Base-by-base conservation (phyloP, 2,888 invertebrate species). In the Sclerodermus sp. region DNA sequence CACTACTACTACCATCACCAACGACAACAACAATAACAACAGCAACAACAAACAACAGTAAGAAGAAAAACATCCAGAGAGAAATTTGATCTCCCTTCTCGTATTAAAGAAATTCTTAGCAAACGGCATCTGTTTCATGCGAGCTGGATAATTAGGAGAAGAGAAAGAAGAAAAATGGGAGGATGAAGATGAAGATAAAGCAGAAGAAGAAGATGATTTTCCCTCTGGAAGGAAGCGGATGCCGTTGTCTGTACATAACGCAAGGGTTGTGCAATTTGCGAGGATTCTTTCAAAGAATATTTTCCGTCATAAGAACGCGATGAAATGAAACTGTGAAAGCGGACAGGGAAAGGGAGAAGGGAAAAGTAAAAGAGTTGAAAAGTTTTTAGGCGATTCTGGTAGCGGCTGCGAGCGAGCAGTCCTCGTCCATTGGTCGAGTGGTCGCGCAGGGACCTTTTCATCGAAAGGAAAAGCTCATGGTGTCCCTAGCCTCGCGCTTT, bases 51-150 rank as follows among this genome's bases (percentile, higher is more conserved):
- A 42, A 40, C n/a, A 42, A 53, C 39, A 44, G 23, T 13, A 49
- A 47, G 29, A 47, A 23, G 23, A 23, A 15, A 38, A 44, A 42
- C 51, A 45, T 40, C 10, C n/a, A 45, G 50, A 52, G 51, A 47
- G 52, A 56, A 44, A 52, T 41, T 47, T 52, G 57, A 53, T 12
- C 50, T 37, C 17, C 42, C 42, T 31, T 10, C 23, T 45, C 49
- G 36, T 58, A 53, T 23, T 18, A 50, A 51, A 51, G 47, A 53
- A 51, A 50, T 45, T 60, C 51, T 57, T 62, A 60, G 57, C 23
- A 61, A 74, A 67, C 58, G 45, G 54, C 73, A 73, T 75, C 70
- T 67, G 68, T 74, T 76, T 65, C 70, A 74, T 76, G 75, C 74
- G 71, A 74, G 64, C 73, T 23, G 8, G 23, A 23, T 23, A 23